Conservation (phyloP, 2,888 invertebrate species). For the Lysandra coridon region DNA sequence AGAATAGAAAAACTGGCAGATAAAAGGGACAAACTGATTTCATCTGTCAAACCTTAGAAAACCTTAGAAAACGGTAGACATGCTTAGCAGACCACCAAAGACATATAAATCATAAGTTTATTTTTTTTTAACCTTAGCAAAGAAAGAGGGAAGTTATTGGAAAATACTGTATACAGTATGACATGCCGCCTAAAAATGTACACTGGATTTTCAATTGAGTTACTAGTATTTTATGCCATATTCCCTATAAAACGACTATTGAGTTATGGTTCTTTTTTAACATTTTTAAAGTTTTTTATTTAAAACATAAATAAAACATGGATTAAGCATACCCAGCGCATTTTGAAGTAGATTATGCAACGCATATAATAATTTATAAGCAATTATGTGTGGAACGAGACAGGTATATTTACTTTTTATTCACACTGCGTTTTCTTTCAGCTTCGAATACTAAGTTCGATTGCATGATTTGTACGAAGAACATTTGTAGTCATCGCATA, state of each 20-base stretch:
- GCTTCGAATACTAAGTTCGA: constrained; percentile 58
- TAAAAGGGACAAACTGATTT: not conserved
- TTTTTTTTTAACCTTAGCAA: not conserved
- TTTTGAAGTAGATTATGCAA: constrained; percentile 9
- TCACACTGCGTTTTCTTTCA: constrained; percentile 59
- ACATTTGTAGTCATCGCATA: constrained; percentile 55
- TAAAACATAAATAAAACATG: not conserved
- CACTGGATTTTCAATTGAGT: not conserved
- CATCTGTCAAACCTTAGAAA: not conserved
- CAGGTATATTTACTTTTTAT: constrained; percentile 58
- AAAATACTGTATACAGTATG: not conserved
- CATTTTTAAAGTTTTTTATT: not conserved
- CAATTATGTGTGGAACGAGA: constrained; percentile 46
- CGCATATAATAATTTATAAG: constrained; percentile 38
- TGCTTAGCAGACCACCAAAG: not conserved
- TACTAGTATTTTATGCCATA: not conserved
- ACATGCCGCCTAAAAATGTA: not conserved
- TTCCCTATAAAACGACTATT: not conserved
- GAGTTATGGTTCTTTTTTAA: not conserved
- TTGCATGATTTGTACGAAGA: constrained; percentile 60
- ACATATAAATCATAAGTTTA: not conserved
- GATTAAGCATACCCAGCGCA: not conserved
- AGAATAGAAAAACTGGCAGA: not conserved
- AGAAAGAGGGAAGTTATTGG: not conserved
- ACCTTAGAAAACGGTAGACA: not conserved